Conservation (phyloP, 2,113 vertebrate genomes). For the Amphiprion ocellaris region DNA sequence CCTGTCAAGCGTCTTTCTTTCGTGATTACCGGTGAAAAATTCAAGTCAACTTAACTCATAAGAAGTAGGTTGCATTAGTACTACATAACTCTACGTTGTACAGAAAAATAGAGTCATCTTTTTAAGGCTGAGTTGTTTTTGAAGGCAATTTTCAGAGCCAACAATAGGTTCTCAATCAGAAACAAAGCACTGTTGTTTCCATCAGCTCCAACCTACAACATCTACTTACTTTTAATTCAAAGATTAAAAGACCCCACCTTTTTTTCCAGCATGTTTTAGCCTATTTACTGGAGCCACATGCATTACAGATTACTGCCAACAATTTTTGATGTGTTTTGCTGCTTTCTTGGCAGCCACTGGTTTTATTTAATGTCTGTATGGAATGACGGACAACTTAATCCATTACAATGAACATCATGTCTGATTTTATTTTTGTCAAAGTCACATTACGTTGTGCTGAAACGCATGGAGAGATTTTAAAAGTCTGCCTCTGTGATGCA, state of each 20-base stretch:
- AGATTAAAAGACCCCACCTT: conserved; percentile 32
- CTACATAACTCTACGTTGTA: neutral
- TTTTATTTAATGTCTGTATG: conserved; percentile 48
- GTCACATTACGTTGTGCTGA: conserved; percentile 34
- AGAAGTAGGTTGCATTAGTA: conserved; percentile 20
- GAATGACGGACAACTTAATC: conserved; percentile 52
- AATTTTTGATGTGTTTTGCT: conserved; percentile 26
- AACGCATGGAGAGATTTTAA: conserved; percentile 42
- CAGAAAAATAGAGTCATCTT: neutral
- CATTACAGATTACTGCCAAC: conserved; percentile 37
- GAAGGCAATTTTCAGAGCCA: conserved; percentile 7
- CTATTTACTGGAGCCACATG: conserved; percentile 27
- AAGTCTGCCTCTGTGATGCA: conserved; percentile 45
- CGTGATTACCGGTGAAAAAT: neutral
- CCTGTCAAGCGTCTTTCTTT: neutral
- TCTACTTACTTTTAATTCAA: conserved; percentile 22
- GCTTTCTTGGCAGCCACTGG: conserved; percentile 32
- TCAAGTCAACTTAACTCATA: neutral
- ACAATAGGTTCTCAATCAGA: neutral
- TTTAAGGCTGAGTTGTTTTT: conserved; percentile 7
- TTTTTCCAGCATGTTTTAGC: conserved; percentile 2
- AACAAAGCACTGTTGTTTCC: neutral
- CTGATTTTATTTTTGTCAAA: conserved; percentile 54
- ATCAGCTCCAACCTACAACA: conserved; percentile 1
- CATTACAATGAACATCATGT: conserved; percentile 52